Conservation (phyloP, 2,797 vertebrate species). For the Lindbergichthys nudifrons region DNA sequence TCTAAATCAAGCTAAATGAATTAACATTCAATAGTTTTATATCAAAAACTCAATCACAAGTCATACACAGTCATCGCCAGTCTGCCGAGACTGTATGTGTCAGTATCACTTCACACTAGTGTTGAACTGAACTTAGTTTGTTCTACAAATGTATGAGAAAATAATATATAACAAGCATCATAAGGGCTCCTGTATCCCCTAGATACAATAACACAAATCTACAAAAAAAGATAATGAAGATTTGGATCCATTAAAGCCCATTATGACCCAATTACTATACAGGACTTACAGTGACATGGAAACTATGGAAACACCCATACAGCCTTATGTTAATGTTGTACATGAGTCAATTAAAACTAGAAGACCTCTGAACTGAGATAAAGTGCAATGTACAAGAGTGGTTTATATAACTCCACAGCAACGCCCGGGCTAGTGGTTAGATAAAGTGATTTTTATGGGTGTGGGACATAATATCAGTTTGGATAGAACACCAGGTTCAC, state of each 20-base stretch:
- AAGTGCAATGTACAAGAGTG: constrained; percentile 86
- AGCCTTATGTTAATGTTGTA: constrained; percentile 46
- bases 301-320: constrained; percentile 19
- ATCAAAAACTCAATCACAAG: neutral
- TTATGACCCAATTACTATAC: constrained; percentile 3
- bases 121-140: neutral
- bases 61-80: neutral
- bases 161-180: neutral
- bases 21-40: neutral
- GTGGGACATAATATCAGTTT: constrained; percentile 80
- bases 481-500: constrained; percentile 89
- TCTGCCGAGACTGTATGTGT: neutral
- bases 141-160: neutral
- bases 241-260: neutral
- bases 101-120: constrained; percentile 4
- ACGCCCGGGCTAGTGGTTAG: constrained; percentile 87
- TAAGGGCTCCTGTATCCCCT: neutral
- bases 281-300: constrained; percentile 9
- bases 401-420: constrained; percentile 92
- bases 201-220: neutral
- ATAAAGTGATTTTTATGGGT: constrained; percentile 94
- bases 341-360: constrained; percentile 72
- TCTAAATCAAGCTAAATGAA: neutral
- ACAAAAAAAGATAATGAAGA: neutral
- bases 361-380: constrained; percentile 85